Evolutionary conservation across 2,888 invertebrate genomes (phyloP).

Genomic region (Calliopum simillimum): DNA sequence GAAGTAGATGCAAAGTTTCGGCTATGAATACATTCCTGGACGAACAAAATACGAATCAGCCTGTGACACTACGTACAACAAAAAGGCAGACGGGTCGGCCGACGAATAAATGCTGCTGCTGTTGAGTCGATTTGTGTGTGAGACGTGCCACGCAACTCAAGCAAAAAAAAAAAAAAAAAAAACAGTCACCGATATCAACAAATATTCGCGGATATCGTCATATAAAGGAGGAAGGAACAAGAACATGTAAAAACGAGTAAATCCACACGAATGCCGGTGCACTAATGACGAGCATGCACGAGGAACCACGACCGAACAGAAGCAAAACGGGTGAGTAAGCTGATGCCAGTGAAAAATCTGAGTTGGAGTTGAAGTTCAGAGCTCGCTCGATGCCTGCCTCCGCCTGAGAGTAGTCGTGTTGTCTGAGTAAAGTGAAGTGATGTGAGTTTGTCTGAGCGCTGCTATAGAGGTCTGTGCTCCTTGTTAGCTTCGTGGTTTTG

Average conservation of each 20-base stretch:
- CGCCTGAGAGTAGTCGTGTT: constrained; percentile 12
- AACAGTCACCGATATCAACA: constrained; percentile 21
- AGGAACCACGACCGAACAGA: constrained; percentile 1
- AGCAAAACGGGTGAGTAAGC: not conserved
- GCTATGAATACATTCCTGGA: too few relatives aligned
- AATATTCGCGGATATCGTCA: not conserved
- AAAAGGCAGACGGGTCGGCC: constrained; percentile 11
- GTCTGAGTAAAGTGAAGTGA: constrained; percentile 18
- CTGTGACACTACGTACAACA: not conserved
- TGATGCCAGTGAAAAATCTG: not conserved
- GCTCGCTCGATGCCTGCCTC: not conserved
- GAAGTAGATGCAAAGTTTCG: too few relatives aligned
- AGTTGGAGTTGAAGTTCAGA: not conserved
- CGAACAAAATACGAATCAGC: too few relatives aligned
- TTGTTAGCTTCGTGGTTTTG: constrained; percentile 44
- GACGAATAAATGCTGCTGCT: constrained; percentile 1
- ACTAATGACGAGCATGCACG: constrained; percentile 9
- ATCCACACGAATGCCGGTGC: too few relatives aligned
- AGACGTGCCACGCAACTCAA: constrained; percentile 44
- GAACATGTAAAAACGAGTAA: not conserved
- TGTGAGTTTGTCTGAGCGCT: not conserved
- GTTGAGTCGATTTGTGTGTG: not conserved
- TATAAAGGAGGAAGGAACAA: not conserved
- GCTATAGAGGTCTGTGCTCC: constrained; percentile 41
- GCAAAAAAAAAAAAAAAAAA: constrained; percentile 45